Evolutionary conservation across 2,888 invertebrate species (phyloP).

Genomic region (Sarcophaga caerulescens): DNA sequence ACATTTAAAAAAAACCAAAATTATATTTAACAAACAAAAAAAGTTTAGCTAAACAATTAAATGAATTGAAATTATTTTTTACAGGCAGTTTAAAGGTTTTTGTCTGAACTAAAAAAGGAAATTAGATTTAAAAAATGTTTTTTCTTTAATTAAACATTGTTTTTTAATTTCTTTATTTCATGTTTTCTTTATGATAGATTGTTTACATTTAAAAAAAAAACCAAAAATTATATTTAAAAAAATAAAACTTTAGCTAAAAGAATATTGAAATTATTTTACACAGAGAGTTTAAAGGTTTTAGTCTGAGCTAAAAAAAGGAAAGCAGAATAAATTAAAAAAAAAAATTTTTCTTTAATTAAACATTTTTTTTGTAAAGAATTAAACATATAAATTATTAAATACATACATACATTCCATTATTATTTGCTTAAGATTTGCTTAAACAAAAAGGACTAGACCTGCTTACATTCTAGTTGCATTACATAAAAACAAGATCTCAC

Average conservation of each 20-base stretch:
- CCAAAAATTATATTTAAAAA: no score
- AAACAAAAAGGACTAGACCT: conserved; percentile 63
- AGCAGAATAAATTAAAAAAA: neutral
- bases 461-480: conserved; percentile 56
- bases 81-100: neutral
- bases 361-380: no score
- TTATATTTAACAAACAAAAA: neutral
- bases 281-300: neutral
- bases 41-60: neutral
- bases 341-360: neutral
- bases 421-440: conserved; percentile 5
- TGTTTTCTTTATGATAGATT: no score
- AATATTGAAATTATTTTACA: no score
- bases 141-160: neutral
- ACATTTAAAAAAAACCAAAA: conserved; percentile 49
- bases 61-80: conserved; percentile 19
- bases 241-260: no score
- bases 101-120: neutral
- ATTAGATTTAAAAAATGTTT: neutral
- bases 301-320: neutral
- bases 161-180: no score
- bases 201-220: neutral
- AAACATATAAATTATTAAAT: conserved; percentile 11
- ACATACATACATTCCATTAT: neutral
- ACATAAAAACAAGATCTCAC: conserved; percentile 38